phyloP scores from a whole-genome alignment of 1,140 invertebrate genomes.

The Diabrotica undecimpunctata region DNA sequence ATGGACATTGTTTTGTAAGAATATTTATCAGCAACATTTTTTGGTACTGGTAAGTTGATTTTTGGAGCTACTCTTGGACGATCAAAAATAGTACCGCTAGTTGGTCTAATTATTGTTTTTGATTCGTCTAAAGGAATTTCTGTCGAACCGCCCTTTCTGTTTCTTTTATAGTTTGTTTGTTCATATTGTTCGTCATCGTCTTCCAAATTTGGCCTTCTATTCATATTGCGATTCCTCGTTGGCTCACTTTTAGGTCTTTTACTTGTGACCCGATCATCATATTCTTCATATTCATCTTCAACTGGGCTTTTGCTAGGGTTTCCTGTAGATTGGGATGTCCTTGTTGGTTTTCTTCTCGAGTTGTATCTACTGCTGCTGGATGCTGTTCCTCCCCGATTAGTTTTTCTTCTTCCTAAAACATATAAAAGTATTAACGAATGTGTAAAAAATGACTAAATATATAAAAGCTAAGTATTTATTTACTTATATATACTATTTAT shows the following conservation, averaged over 20 bases:
- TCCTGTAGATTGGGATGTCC: constrained; percentile 10
- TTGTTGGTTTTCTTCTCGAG: constrained; percentile 25
- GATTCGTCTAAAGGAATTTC: constrained; percentile 41
- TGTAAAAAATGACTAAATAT: neutral
- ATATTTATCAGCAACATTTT: constrained; percentile 69
- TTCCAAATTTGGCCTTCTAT: constrained; percentile 15
- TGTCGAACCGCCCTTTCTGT: constrained; percentile 31
- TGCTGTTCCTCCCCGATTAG: neutral
- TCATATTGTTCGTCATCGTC: constrained; percentile 33
- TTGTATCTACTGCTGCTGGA: constrained; percentile 19
- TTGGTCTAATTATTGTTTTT: constrained; percentile 36
- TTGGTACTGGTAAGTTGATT: constrained; percentile 73
- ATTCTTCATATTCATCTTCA: constrained; percentile 16
- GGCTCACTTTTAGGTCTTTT: neutral
- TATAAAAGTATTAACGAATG: neutral
- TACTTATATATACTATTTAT: too few species aligned
- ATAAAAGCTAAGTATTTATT: too few species aligned
- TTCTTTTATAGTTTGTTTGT: constrained; percentile 31
- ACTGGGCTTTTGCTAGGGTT: constrained; percentile 20
- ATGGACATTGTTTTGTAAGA: constrained; percentile 54
- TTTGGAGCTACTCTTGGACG: constrained; percentile 69
- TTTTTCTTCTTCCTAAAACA: constrained; percentile 10
- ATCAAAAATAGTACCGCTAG: constrained; percentile 58
- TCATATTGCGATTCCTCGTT: constrained; percentile 17
- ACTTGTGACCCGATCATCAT: neutral